Percentiles rank a stretch among this genome's conserved stretches.
phyloP scores from a whole-genome alignment of 2,888 invertebrate species.

The Orthosia gracilis region DNA sequence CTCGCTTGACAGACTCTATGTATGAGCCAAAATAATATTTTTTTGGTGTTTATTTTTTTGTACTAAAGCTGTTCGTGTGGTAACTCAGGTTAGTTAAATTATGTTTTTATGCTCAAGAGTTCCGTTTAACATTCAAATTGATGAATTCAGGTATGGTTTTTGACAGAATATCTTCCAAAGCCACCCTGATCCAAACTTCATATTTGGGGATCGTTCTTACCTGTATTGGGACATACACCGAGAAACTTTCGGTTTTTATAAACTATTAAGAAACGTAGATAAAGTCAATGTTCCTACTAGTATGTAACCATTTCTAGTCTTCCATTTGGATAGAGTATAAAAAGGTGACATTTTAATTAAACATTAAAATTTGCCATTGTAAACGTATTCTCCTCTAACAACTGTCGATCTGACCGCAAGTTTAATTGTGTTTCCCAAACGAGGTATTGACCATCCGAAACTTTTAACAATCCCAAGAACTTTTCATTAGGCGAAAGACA shows the following conservation, averaged over 20 bases:
- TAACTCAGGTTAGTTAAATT: too few species aligned
- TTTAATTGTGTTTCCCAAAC: constrained; percentile 74
- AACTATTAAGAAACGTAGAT: neutral
- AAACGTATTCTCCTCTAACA: constrained; percentile 45
- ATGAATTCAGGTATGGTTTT: too few species aligned
- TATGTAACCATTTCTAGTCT: neutral
- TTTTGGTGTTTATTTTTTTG: too few species aligned
- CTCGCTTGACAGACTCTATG: too few species aligned
- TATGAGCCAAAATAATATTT: too few species aligned
- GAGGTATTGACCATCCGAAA: constrained; percentile 67
- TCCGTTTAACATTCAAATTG: too few species aligned
- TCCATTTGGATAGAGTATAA: neutral
- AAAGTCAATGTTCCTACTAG: neutral
- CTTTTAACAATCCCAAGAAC: constrained; percentile 59
- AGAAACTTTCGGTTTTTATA: too few species aligned
- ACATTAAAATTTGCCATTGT: constrained; percentile 6
- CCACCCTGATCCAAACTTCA: too few species aligned
- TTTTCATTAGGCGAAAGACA: constrained; percentile 62
- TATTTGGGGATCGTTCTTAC: neutral
- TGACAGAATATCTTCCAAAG: too few species aligned
- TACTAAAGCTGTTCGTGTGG: too few species aligned
- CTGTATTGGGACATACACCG: too few species aligned
- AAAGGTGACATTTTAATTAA: constrained; percentile 8
- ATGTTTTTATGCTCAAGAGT: too few species aligned
- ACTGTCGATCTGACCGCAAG: constrained; percentile 69